These are phyloP conservation scores for Sebastes oblongus DNA, from an alignment of 2,797 vertebrate genomes.

Conservation along the genomic window DNA sequence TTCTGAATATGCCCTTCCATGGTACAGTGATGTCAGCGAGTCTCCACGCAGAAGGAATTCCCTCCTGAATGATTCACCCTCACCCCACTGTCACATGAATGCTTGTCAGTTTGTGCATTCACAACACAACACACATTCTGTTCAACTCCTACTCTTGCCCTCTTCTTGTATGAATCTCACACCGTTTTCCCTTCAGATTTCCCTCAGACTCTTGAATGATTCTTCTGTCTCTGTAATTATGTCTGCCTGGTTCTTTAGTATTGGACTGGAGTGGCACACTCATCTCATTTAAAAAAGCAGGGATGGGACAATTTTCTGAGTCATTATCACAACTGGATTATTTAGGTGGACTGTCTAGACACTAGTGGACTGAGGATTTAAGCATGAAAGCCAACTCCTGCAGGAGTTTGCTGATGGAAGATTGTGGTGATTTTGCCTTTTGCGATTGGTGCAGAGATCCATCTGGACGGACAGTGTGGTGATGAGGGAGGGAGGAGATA, in stretches of 20 bases:
- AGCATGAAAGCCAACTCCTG: constrained; percentile 3
- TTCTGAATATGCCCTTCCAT: constrained; percentile 10
- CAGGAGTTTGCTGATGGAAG: neutral
- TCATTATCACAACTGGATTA: constrained; percentile 17
- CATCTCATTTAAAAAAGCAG: constrained; percentile 9
- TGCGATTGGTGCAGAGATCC: constrained; percentile 58
- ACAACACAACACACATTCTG: constrained; percentile 47
- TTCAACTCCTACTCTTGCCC: constrained; percentile 11
- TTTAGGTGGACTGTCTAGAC: constrained; percentile 4
- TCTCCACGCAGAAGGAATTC: constrained; percentile 59
- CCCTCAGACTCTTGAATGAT: constrained; percentile 6
- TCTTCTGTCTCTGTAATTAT: constrained; percentile 28
- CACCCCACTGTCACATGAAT: constrained; percentile 45
- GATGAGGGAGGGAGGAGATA: constrained; percentile 49
- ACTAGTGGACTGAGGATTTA: neutral
- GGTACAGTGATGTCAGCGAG: constrained; percentile 39
- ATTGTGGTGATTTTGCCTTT: constrained; percentile 1
- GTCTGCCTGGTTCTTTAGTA: constrained; percentile 1
- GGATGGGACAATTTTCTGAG: constrained; percentile 6
- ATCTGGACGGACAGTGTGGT: constrained; percentile 55
- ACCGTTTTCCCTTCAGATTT: constrained; percentile 9
- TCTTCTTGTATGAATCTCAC: constrained; percentile 5
- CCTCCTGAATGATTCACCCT: constrained; percentile 68
- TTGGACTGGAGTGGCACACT: constrained; percentile 15
- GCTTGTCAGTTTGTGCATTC: constrained; percentile 59